Conservation (phyloP, 2,797 vertebrate species). For the Vultur gryphus region DNA sequence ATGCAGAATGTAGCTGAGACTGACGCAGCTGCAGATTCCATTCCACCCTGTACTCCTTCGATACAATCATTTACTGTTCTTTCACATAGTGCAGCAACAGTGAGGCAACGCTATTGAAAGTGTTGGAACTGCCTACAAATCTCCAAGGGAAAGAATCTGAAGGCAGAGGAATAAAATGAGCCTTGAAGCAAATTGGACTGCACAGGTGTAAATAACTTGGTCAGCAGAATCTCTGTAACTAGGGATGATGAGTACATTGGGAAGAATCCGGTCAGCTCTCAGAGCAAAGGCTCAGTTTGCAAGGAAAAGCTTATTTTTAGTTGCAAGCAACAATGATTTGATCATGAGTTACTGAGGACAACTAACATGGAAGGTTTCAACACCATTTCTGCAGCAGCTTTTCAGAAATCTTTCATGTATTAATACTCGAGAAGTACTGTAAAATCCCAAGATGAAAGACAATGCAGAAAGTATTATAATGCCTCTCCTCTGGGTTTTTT, state of each 20-base stretch:
- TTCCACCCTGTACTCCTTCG: background rate
- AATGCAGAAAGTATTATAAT: slow-evolving; percentile 39
- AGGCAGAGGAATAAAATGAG: slow-evolving; percentile 3
- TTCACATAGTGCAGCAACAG: background rate
- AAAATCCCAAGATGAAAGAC: slow-evolving; percentile 42
- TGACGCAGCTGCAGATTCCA: slow-evolving; percentile 32
- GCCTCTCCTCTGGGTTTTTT: slow-evolving; percentile 30
- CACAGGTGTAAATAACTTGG: slow-evolving; percentile 22
- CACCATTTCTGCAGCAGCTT: slow-evolving; percentile 8
- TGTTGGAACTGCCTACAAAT: background rate
- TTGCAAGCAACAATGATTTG: background rate
- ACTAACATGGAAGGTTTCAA: slow-evolving; percentile 37
- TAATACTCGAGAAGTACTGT: slow-evolving; percentile 30
- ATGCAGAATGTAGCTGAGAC: background rate
- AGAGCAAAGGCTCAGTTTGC: background rate
- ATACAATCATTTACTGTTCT: background rate
- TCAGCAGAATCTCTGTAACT: background rate
- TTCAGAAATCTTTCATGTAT: slow-evolving; percentile 22
- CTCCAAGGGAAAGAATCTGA: slow-evolving; percentile 1
- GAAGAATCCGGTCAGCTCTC: background rate
- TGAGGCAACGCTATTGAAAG: background rate
- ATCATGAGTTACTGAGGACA: slow-evolving; percentile 18
- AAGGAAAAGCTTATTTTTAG: background rate
- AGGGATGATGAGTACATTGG: background rate
- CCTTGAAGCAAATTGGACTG: slow-evolving; percentile 31